Evolutionary conservation across 2,888 invertebrate genomes (phyloP).

Genomic region (Parapristionchus giblindavisi): DNA sequence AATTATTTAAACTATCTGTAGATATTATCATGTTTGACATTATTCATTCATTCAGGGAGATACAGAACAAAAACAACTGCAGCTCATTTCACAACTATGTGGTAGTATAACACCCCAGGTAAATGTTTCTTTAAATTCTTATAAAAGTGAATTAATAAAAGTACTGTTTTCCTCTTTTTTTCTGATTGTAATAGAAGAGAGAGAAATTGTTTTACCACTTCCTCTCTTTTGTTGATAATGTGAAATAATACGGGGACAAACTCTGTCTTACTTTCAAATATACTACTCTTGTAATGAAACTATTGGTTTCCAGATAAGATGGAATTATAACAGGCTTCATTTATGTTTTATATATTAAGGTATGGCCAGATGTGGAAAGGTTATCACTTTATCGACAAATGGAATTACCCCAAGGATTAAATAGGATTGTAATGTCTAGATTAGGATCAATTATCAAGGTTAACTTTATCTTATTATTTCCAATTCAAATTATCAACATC

Average conservation of each 20-base stretch:
- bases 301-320: no score
- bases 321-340: no score
- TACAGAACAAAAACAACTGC: conserved; percentile 93
- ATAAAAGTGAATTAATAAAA: neutral
- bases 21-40: neutral
- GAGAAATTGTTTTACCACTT: no score
- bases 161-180: neutral
- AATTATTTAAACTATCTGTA: neutral
- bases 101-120: conserved; percentile 80
- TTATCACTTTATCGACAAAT: conserved; percentile 48
- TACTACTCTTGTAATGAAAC: no score
- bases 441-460: conserved; percentile 32
- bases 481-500: neutral
- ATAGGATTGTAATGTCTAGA: conserved; percentile 14
- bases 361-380: conserved; percentile 42
- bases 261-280: no score
- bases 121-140: neutral
- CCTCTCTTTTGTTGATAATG: no score
- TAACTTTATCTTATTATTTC: conserved; percentile 2
- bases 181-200: no score
- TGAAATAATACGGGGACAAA: no score
- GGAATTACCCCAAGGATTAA: conserved; percentile 39
- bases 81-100: conserved; percentile 91
- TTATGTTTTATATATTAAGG: no score
- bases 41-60: conserved; percentile 77